These are phyloP conservation scores for Microcebus tavaratra DNA, from an alignment of 2,113 vertebrate species.

Conservation along the genomic window DNA sequence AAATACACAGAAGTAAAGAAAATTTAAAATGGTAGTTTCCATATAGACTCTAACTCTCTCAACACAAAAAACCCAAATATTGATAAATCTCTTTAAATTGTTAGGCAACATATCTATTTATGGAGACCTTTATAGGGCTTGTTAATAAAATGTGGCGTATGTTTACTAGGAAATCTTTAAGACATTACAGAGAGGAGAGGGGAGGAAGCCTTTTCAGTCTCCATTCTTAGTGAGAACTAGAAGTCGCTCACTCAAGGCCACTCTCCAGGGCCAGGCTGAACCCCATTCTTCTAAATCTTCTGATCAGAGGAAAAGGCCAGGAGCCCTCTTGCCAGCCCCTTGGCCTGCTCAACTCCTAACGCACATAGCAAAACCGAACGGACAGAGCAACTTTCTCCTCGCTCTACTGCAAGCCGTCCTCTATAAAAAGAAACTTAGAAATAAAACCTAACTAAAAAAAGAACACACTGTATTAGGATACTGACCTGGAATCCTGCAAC, in stretches of 20 bases:
- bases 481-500: conserved; percentile 73
- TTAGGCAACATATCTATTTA: neutral
- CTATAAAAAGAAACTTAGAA: conserved; percentile 77
- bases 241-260: neutral
- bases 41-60: conserved; percentile 29
- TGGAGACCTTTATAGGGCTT: neutral
- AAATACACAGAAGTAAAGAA: conserved; percentile 44
- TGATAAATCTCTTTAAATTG: neutral
- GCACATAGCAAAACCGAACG: neutral
- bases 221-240: neutral
- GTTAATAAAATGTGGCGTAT: neutral
- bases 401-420: neutral
- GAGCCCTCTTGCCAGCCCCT: neutral
- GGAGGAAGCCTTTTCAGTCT: neutral
- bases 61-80: neutral
- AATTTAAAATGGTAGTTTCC: conserved; percentile 10
- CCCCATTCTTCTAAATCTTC: neutral
- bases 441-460: conserved; percentile 75
- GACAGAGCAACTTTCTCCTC: conserved; percentile 14
- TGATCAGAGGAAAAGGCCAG: neutral
- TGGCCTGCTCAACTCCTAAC: neutral
- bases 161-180: conserved; percentile 34
- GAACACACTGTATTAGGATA: conserved; percentile 61
- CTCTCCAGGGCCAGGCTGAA: neutral
- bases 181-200: neutral